Evolutionary conservation across 1,140 invertebrate species (phyloP), one percentile per base, ranked within the genome.

Genomic region (Drusus annulatus): DNA sequence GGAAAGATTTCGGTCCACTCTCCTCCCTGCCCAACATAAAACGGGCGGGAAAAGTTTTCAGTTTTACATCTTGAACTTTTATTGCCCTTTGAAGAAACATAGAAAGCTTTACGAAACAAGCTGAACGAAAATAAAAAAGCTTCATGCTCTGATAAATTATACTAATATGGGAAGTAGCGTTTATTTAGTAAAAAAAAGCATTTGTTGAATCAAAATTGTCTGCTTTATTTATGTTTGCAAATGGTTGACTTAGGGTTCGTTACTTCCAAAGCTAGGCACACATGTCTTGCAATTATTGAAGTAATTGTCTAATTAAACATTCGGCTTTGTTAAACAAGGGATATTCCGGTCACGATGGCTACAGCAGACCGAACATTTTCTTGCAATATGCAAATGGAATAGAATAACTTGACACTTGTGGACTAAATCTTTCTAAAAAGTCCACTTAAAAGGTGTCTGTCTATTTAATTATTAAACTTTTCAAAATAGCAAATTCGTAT

Each of bases 31-130:
- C 36, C 36, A 2, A 45, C 10, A 45, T 45, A 13, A 10, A 45
- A 45, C 36, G 8, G 36, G 36, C 2, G 8, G 8, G 65, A 50
- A 71, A 71, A 71, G 19, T 71, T 54, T 69, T 71, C 31, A 16
- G 63, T 71, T 71, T 71, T 71, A 52, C 19, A 71, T 71, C 45
- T 71, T 54, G 5, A 71, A 71, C 68, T 71, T 71, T 54, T 71
- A 71, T 51, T 71, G 16, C 50, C 68, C 45, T 51, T 54, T 54
- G 68, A 25, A 71, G 68, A 71, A 71, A 71, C 68, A 71, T 71
- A 52, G 13, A 25, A 52, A 71, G 45, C 50, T 71, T 71, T 71
- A n/a, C 13, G 52, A 54, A 51, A 71, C 15, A 71, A 13, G 68
- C 68, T 23, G 45, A 21, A 71, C 3, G 45, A 51, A 71, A 52